Percentiles rank a stretch among this genome's conserved stretches.
Evolutionary conservation across 2,888 invertebrate genomes (phyloP).

Genomic region (Protodeltote pygarga): DNA sequence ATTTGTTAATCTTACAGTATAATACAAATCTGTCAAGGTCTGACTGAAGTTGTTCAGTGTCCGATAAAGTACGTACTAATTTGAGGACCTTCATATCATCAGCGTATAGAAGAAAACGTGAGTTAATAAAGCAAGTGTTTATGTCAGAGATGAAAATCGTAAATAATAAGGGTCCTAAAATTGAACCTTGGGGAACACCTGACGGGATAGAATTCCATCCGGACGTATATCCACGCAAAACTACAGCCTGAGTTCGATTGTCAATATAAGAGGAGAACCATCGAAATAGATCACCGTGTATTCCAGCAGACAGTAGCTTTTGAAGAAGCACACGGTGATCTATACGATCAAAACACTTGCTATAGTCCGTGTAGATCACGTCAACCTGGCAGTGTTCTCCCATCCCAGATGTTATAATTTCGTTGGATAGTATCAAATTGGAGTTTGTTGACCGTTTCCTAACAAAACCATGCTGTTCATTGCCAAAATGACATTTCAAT

Average conservation of each 20-base stretch:
- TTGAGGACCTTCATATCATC: slow-evolving; percentile 13
- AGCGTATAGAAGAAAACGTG: slow-evolving; percentile 5
- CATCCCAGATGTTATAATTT: neutral
- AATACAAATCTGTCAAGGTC: slow-evolving; percentile 3
- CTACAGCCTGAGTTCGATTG: slow-evolving; percentile 12
- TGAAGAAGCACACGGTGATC: slow-evolving; percentile 4
- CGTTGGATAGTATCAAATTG: slow-evolving; percentile 1
- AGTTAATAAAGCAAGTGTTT: slow-evolving; percentile 5
- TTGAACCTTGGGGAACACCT: slow-evolving; percentile 19
- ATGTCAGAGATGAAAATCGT: slow-evolving; percentile 7
- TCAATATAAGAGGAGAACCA: slow-evolving; percentile 15
- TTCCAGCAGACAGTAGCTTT: slow-evolving; percentile 8
- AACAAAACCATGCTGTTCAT: slow-evolving; percentile 3
- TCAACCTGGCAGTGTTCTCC: neutral
- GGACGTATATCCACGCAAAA: slow-evolving; percentile 3
- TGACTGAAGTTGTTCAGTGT: neutral
- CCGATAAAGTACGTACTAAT: neutral
- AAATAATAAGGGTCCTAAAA: slow-evolving; percentile 8
- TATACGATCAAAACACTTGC: slow-evolving; percentile 11
- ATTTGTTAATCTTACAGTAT: slow-evolving; percentile 7
- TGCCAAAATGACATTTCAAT: neutral
- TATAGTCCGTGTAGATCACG: slow-evolving; percentile 6
- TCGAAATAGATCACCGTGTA: slow-evolving; percentile 13
- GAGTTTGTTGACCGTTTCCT: neutral
- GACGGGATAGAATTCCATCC: slow-evolving; percentile 5